These are phyloP conservation scores for Sebastes ruberrimus DNA, from an alignment of 2,797 vertebrate genomes.

Conservation along the genomic window DNA sequence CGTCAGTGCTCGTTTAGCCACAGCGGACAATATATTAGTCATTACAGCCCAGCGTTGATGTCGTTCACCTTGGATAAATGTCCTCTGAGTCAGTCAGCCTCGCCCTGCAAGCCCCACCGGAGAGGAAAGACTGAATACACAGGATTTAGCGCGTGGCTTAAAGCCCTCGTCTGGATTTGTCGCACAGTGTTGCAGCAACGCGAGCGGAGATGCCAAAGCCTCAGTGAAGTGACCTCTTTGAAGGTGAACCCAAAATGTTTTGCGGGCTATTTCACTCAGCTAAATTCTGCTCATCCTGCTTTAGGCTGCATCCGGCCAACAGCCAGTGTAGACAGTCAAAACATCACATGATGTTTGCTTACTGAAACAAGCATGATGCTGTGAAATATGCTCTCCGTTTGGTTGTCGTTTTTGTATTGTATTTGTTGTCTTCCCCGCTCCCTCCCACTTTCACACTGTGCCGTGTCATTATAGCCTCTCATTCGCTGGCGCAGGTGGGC, in stretches of 20 bases:
- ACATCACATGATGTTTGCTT: constrained; percentile 4
- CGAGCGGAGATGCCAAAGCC: constrained; percentile 50
- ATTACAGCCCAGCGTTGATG: constrained; percentile 7
- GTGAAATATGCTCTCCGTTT: not conserved
- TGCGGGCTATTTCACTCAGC: constrained; percentile 25
- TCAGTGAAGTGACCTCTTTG: constrained; percentile 59
- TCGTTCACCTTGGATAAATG: constrained; percentile 68
- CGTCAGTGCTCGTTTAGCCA: constrained; percentile 33
- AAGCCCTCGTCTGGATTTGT: constrained; percentile 65
- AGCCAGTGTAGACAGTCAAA: constrained; percentile 15
- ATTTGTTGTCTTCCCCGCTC: not conserved
- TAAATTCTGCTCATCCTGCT: constrained; percentile 37
- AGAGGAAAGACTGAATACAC: constrained; percentile 72
- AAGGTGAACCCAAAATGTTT: constrained; percentile 69
- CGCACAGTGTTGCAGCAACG: constrained; percentile 47
- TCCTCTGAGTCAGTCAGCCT: constrained; percentile 61
- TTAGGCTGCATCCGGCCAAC: constrained; percentile 12
- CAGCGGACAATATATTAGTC: constrained; percentile 40
- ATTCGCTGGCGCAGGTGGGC: constrained; percentile 46
- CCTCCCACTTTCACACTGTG: constrained; percentile 1
- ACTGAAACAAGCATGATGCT: not conserved
- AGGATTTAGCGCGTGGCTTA: constrained; percentile 72
- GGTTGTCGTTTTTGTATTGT: not conserved
- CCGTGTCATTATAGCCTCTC: constrained; percentile 40
- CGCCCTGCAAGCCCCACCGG: constrained; percentile 57